Evolutionary conservation across 2,888 invertebrate species (phyloP), one percentile per base, ranked within the genome.

Genomic region (Mesoligia furuncula): DNA sequence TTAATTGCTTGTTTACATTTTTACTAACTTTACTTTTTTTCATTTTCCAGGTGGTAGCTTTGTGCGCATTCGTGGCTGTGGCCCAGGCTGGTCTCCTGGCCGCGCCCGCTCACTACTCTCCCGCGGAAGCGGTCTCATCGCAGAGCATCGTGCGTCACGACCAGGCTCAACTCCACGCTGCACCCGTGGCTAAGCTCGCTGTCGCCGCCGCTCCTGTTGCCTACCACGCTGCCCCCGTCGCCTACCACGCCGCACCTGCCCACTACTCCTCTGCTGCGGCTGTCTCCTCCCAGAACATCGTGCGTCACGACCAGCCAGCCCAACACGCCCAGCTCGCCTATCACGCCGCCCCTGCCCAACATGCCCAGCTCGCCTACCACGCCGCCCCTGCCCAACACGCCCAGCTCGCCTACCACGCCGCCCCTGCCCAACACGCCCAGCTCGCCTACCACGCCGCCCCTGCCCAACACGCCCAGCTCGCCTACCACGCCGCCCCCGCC

Each of bases 401-500:
- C 7, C 72, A 48, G 9, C 87, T 92, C 81, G 93, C 96, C 70
- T 96, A 96, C 90, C 96, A 96, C 83, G 93, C 96, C 71, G 92
- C 95, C 70, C 94, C 96, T 1, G 77, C 74, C 36, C 76, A 36
- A 36, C 36, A 36, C 36, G 83, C 78, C 15, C 79, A 68, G 62
- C 88, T 79, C 31, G 73, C 89, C 24, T 91, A 88, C 86, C 87
- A 89, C 59, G 73, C 89, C 8, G 89, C 90, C 8, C 87, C 90
- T 17, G 88, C 90, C 90, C 77, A 0, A 75, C 77, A 3, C 72
- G 93, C 96, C 90, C 77, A 0, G 77, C 77, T 5, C 72, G 93
- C 96, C 70, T 96, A 96, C 90, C 96, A 96, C 83, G 93, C 96
- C 71, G 92, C 95, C 70, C 94, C 96, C 9, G 81, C 76, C 45